These are phyloP conservation scores for Acipenser ruthenus DNA, from an alignment of 2,797 vertebrate species.

Conservation along the genomic window DNA sequence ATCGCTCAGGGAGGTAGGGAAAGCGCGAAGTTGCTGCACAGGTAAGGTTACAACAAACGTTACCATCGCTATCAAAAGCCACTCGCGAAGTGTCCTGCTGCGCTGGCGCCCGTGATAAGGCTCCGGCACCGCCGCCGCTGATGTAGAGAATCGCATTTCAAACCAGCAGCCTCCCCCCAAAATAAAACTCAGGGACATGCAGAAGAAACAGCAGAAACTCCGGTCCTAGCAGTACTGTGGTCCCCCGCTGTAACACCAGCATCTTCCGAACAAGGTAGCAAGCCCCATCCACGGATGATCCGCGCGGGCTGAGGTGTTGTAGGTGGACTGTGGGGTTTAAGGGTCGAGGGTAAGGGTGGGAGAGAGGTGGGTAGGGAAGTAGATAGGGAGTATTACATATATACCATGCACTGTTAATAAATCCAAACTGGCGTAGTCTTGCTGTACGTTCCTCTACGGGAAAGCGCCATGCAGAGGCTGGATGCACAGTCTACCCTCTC, in stretches of 20 bases:
- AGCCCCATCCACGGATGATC: conserved; percentile 57
- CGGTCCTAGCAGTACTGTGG: conserved; percentile 43
- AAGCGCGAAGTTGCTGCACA: conserved; percentile 84
- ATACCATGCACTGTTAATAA: conserved; percentile 24
- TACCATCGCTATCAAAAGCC: conserved; percentile 75
- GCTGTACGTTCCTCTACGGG: conserved; percentile 49
- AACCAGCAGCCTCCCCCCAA: conserved; percentile 38
- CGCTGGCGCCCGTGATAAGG: conserved; percentile 51
- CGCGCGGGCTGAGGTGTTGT: conserved; percentile 43
- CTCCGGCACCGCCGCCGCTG: conserved; percentile 39
- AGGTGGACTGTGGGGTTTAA: conserved; percentile 20
- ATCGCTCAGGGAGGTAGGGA: conserved; percentile 94
- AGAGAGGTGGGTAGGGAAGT: conserved; percentile 21
- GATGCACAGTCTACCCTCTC: conserved; percentile 20
- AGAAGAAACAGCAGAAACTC: conserved; percentile 47
- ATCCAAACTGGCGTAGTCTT: conserved; percentile 41
- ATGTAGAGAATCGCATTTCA: conserved; percentile 56
- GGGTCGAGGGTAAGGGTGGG: conserved; percentile 34
- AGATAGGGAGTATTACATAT: conserved; percentile 19
- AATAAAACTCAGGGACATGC: conserved; percentile 40
- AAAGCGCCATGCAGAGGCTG: conserved; percentile 24
- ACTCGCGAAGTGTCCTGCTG: conserved; percentile 73
- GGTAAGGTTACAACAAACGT: conserved; percentile 78
- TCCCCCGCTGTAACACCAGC: conserved; percentile 46
- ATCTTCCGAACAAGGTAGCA: conserved; percentile 57